Evolutionary conservation across 37 sponge, comb jelly and placozoan species (phyloP), one percentile per base, ranked within the genome.

Genomic region (Cladorhizidae sp.): DNA sequence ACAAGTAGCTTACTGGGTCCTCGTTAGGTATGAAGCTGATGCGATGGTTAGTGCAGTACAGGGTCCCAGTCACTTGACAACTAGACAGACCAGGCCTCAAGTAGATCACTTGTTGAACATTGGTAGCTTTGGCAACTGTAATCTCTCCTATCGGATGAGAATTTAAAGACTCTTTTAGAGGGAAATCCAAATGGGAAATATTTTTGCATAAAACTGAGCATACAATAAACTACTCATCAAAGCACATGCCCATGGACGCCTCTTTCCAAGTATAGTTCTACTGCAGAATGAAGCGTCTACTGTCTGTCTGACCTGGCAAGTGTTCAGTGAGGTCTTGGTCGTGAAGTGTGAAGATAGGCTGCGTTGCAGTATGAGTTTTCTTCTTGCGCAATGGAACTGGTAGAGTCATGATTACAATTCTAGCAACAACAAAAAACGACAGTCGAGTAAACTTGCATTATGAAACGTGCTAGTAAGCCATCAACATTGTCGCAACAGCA

Each of bases 21-120:
- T 41, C 28, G 64, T 77, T 74, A 9, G 87, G 87, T 15, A 61
- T 63, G 59, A 85, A 90, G 50, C 67, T 39, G 50, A 85, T 39
- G 12, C 87, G 33, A 58, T 78, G 82, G 83, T 90, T 90, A 18
- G 87, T 86, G 39, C 91, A 90, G 23, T 76, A 26, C 43, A 90
- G 64, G 23, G 58, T 67, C 2, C 91, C 91, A 35, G 40, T 17
- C n/a, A 76, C 55, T 15, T 39, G 22, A 59, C 20, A 32, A 31
- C 73, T 32, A 51, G 79, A 64, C 20, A 31, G 61, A 32, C 32
- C 77, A n/a, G 52, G 20, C 33, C 31, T 86, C 50, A 75, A 79
- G 59, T 62, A 56, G 65, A 90, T 54, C 37, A 90, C 45, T 64
- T 71, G 76, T 36, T 76, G 73, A 25, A 69, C 82, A 17, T 68